Evolutionary conservation across 2,797 vertebrate genomes (phyloP).

Genomic region (Urophycis tenuis): DNA sequence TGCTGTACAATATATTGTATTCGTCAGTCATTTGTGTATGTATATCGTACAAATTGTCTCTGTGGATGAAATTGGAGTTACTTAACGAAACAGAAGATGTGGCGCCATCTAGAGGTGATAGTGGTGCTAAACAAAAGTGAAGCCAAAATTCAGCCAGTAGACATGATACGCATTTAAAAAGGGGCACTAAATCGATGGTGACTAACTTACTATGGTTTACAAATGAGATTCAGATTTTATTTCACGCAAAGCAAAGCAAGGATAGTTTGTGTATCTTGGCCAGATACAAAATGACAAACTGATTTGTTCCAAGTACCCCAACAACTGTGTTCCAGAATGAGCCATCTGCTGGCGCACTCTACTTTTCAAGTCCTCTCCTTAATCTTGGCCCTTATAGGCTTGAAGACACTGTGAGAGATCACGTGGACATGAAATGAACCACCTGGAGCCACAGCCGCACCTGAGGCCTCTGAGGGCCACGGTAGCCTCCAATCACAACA

Average conservation of each 20-base stretch:
- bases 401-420: slow-evolving; percentile 34
- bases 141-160: background rate
- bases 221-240: background rate
- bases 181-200: background rate
- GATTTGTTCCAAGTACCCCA: slow-evolving; percentile 12
- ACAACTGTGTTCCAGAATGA: slow-evolving; percentile 29
- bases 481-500: slow-evolving; percentile 20
- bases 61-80: slow-evolving; percentile 11
- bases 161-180: background rate
- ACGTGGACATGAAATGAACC: slow-evolving; percentile 51
- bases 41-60: slow-evolving; percentile 6
- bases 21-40: slow-evolving; percentile 19
- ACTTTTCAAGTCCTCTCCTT: slow-evolving; percentile 41
- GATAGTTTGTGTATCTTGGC: background rate
- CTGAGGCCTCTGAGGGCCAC: slow-evolving; percentile 18
- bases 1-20: background rate
- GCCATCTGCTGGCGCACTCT: slow-evolving; percentile 37
- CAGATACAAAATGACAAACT: slow-evolving; percentile 13
- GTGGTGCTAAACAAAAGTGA: background rate
- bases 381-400: slow-evolving; percentile 29
- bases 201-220: background rate
- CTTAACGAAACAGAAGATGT: slow-evolving; percentile 26
- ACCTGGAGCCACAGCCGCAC: slow-evolving; percentile 54
- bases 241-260: background rate
- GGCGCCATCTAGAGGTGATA: slow-evolving; percentile 55